These are phyloP conservation scores for Leptoteleia sp. DNA, from an alignment of 1,140 invertebrate genomes.

Conservation along the genomic window DNA sequence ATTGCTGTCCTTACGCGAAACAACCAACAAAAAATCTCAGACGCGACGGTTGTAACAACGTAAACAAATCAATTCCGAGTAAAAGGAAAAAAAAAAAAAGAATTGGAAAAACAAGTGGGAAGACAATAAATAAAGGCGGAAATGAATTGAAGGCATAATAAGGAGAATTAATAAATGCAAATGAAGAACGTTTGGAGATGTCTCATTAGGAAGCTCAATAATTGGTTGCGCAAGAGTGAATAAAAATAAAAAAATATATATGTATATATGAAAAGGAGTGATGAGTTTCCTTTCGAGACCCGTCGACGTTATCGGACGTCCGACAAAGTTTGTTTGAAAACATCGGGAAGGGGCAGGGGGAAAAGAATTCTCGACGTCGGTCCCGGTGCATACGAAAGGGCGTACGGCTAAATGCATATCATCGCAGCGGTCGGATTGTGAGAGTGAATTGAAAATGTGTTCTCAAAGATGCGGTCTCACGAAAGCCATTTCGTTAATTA, in stretches of 20 bases:
- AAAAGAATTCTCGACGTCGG: conserved; percentile 19
- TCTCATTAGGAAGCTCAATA: conserved; percentile 37
- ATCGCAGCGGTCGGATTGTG: conserved; percentile 6
- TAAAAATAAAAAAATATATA: conserved; percentile 16
- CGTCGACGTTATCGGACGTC: conserved; percentile 10
- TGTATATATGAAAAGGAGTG: too few relatives aligned
- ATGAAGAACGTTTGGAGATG: conserved; percentile 11
- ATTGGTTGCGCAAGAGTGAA: conserved; percentile 34
- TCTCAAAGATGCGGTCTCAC: conserved; percentile 13
- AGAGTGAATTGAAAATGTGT: conserved; percentile 12
- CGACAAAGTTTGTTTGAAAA: conserved; percentile 25
- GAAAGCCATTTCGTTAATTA: conserved; percentile 23
- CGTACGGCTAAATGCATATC: conserved; percentile 11
- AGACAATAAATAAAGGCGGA: conserved; percentile 28
- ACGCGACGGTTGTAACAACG: conserved; percentile 10
- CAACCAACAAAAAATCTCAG: too few relatives aligned
- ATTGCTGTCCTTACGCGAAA: too few relatives aligned
- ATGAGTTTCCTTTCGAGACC: conserved; percentile 16
- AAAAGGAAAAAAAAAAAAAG: conserved; percentile 5
- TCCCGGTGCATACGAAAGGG: conserved; percentile 4
- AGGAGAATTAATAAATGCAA: conserved; percentile 25
- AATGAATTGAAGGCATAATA: conserved; percentile 21
- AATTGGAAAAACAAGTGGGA: neutral
- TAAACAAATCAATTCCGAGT: conserved; percentile 5
- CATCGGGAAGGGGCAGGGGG: conserved; percentile 1